Percentiles rank a stretch among this genome's conserved stretches.
Conservation (phyloP, 2,888 invertebrate genomes). For the Chaitophorus viminalis region DNA sequence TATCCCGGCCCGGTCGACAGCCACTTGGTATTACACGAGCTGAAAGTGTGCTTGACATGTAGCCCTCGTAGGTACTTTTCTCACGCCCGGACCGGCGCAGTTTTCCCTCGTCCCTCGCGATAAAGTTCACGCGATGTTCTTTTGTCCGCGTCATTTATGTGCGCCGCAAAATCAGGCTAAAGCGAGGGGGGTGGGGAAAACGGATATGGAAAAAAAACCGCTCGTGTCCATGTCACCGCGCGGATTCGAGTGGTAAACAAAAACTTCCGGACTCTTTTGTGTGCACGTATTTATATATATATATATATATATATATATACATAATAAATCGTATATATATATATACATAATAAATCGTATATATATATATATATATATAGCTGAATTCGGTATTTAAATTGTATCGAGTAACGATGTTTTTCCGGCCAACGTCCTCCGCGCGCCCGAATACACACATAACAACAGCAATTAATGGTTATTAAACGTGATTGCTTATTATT, state of each 20-base stretch:
- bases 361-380: not conserved
- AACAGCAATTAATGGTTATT: constrained; percentile 21
- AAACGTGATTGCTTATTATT: constrained; percentile 10
- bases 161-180: no score
- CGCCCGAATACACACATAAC: not conserved
- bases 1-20: no score
- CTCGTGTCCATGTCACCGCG: not conserved
- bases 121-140: not conserved
- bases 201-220: not conserved
- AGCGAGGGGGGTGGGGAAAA: not conserved
- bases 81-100: not conserved
- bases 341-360: no score
- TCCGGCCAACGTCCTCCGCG: constrained; percentile 11
- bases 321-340: no score
- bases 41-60: constrained; percentile 10
- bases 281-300: no score
- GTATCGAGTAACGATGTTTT: constrained; percentile 24
- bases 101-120: not conserved
- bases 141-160: not conserved
- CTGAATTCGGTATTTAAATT: not conserved
- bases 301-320: not conserved
- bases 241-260: constrained; percentile 24
- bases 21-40: no score
- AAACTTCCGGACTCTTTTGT: not conserved
- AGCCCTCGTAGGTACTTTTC: not conserved